Percentiles rank a stretch among this genome's conserved stretches.
Evolutionary conservation across 2,113 vertebrate genomes (phyloP).

Genomic region (Bothrops jararaca): DNA sequence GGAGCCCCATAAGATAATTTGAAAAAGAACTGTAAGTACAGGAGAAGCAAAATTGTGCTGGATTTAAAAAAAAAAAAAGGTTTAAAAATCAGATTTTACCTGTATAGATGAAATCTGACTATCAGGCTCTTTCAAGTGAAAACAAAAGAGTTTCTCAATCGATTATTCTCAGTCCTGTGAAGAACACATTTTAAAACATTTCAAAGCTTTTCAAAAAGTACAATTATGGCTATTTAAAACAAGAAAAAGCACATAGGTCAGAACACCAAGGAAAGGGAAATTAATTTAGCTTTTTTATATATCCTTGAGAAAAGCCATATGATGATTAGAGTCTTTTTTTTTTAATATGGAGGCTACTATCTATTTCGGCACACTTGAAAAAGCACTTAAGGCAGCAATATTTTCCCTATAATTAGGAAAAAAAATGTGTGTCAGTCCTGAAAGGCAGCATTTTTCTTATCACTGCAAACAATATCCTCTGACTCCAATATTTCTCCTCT

Average conservation of each 20-base stretch:
- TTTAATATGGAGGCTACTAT: conserved; percentile 60
- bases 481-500: conserved; percentile 43
- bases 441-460: conserved; percentile 64
- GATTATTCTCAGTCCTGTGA: conserved; percentile 43
- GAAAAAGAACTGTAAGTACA: neutral
- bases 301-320: conserved; percentile 38
- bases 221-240: conserved; percentile 53
- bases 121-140: conserved; percentile 37
- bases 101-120: conserved; percentile 47
- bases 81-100: conserved; percentile 43
- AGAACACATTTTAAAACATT: conserved; percentile 40
- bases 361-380: conserved; percentile 55
- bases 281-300: conserved; percentile 22
- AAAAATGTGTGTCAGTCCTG: conserved; percentile 57
- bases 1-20: neutral
- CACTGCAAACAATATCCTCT: conserved; percentile 63
- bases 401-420: conserved; percentile 57
- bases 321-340: conserved; percentile 42
- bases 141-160: conserved; percentile 38
- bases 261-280: conserved; percentile 41
- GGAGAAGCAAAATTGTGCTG: neutral
- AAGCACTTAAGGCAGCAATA: conserved; percentile 52
- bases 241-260: conserved; percentile 50
- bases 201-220: conserved; percentile 50
- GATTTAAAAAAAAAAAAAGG: neutral